Conservation (phyloP, 2,113 vertebrate species). For the Danio rerio region DNA sequence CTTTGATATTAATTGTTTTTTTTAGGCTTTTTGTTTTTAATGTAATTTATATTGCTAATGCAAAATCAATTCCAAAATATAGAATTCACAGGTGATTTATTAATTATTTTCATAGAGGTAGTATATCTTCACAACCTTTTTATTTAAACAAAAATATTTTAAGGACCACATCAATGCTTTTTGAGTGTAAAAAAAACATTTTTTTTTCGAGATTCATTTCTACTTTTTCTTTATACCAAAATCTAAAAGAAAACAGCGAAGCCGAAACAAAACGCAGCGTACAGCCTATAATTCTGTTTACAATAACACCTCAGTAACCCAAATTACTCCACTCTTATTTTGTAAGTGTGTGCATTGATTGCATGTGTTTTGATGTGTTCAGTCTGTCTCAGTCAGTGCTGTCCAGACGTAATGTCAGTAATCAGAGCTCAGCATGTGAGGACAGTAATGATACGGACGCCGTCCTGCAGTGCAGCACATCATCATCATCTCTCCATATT, state of each 20-base stretch:
- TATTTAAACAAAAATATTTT: too few relatives aligned
- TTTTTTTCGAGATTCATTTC: background rate
- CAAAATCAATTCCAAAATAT: too few relatives aligned
- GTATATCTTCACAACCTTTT: background rate
- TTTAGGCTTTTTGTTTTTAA: too few relatives aligned
- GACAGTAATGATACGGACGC: constrained; percentile 65
- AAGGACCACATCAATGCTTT: background rate
- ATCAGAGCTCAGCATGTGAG: constrained; percentile 68
- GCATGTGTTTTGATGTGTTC: background rate
- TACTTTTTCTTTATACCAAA: background rate
- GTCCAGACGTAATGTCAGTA: constrained; percentile 63
- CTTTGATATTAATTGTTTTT: too few relatives aligned
- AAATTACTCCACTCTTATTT: background rate
- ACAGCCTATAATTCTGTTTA: too few relatives aligned
- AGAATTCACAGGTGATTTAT: too few relatives aligned
- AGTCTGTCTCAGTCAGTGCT: constrained; percentile 36
- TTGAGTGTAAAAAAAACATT: background rate
- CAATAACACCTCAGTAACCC: too few relatives aligned
- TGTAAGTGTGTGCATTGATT: background rate
- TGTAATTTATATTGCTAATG: too few relatives aligned
- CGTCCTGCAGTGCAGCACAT: constrained; percentile 62
- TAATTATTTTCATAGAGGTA: too few relatives aligned
- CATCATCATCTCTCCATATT: constrained; percentile 70
- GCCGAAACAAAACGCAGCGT: too few relatives aligned
- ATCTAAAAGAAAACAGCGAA: background rate